Percentiles rank a stretch among this genome's conserved stretches.
Evolutionary conservation across 2,888 invertebrate genomes (phyloP).

Genomic region (Ophion obscuratus): DNA sequence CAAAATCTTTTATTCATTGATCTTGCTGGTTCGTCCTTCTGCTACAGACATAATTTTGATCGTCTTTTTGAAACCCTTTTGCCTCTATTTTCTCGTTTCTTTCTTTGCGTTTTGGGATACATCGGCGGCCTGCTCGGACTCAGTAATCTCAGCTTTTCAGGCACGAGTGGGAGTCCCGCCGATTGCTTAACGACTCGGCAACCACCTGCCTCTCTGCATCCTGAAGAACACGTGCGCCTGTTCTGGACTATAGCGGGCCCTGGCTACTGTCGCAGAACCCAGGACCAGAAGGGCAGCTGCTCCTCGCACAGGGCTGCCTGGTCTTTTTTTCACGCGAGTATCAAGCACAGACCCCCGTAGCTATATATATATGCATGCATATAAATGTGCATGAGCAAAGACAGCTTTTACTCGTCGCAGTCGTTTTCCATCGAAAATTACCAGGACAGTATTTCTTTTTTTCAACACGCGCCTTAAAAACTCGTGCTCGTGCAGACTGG

Average conservation of each 20-base stretch:
- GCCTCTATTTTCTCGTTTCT: slow-evolving; percentile 32
- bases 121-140: slow-evolving; percentile 53
- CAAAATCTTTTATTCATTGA: neutral
- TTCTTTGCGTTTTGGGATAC: slow-evolving; percentile 23
- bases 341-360: slow-evolving; percentile 40
- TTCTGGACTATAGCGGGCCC: slow-evolving; percentile 65
- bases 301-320: slow-evolving; percentile 51
- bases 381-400: neutral
- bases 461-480: slow-evolving; percentile 35
- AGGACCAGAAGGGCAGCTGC: slow-evolving; percentile 68
- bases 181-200: slow-evolving; percentile 80
- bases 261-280: slow-evolving; percentile 65
- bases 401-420: slow-evolving; percentile 1
- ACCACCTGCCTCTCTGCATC: slow-evolving; percentile 79
- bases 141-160: slow-evolving; percentile 78
- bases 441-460: neutral
- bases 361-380: neutral
- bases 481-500: slow-evolving; percentile 34
- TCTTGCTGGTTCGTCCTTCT: neutral
- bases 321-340: slow-evolving; percentile 43
- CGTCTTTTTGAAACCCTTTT: slow-evolving; percentile 12
- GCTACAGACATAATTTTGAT: neutral
- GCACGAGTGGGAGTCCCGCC: slow-evolving; percentile 76
- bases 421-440: slow-evolving; percentile 11
- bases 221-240: slow-evolving; percentile 78